Base-by-base conservation (phyloP, 2,113 vertebrate genomes). In the Phaethornis superciliosus region DNA sequence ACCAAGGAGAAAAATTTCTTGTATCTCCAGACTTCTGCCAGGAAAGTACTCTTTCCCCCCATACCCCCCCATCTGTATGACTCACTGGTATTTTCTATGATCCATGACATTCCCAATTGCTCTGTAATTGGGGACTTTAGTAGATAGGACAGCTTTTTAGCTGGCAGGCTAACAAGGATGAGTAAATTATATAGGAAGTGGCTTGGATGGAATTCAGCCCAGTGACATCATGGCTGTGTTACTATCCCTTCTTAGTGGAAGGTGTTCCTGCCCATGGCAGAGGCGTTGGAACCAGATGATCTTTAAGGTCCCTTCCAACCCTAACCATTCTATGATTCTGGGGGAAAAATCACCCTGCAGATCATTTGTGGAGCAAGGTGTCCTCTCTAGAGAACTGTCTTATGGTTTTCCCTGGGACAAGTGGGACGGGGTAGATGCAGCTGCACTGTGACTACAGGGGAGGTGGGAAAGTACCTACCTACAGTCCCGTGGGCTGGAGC, bases 121-220 rank as follows among this genome's bases (percentile, higher is more conserved):
- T 71, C 89, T 81, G 23, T 52, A 86, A 81, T 20, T 76, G n/a
- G 56, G 35, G 32, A 51, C 59, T 90, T 84, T 37, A 64, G 24
- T 81, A 71, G 74, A 71, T 0, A 6, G 46, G 52, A 42, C n/a
- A 81, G 60, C 27, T 49, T 70, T 32, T 5, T 6, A 92, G 21
- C 56, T 79, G 72, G 30, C 77, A 89, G 55, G 15, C 32, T 78
- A 80, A 63, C n/a, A 85, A 94, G 55, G 37, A 59, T 67, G 74
- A 80, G 75, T 63, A 63, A 85, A 90, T 85, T 78, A 56, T 40
- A 21, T 16, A 81, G 80, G 54, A 56, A 0, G 2, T 77, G 76
- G 32, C 60, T 83, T 67, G 64, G 46, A 14, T 16, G 14, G 63
- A 88, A 86, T 88, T 77, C 70, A 80, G 58, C 37, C 20, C 33